phyloP scores from a whole-genome alignment of 2,888 invertebrate species.

The Schrankia costaestrigalis region DNA sequence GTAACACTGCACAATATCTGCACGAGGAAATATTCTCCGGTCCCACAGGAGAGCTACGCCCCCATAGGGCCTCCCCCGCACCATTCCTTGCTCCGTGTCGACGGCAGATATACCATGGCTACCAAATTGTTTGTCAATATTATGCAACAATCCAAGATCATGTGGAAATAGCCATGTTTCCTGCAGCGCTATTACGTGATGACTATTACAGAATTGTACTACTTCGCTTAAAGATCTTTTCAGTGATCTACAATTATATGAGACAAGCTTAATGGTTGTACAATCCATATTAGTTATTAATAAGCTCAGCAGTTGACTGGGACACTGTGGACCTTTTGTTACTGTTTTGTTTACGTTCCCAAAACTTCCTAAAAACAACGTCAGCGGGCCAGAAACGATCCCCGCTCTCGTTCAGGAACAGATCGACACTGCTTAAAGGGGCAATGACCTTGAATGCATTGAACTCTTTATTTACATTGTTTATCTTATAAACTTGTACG shows the following conservation, averaged over 20 bases:
- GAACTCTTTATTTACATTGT: not conserved
- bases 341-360: not conserved
- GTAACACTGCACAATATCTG: not conserved
- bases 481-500: not conserved
- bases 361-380: conserved; percentile 2
- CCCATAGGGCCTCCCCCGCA: not conserved
- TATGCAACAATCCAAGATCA: not conserved
- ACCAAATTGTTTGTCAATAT: not conserved
- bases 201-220: not conserved
- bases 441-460: conserved; percentile 3
- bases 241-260: not conserved
- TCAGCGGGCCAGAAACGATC: conserved; percentile 2
- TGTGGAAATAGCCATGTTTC: not conserved
- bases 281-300: not conserved
- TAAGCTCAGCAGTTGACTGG: not conserved
- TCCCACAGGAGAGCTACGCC: not conserved
- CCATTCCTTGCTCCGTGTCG: not conserved
- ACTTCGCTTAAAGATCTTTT: not conserved
- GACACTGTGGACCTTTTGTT: not conserved
- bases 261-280: not conserved
- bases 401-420: conserved; percentile 3
- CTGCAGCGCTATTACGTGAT: not conserved
- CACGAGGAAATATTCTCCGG: not conserved
- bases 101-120: not conserved
- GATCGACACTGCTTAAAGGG: not conserved